Conservation (phyloP, 2,113 vertebrate species). For the Boulengeromyrus knoepffleri region DNA sequence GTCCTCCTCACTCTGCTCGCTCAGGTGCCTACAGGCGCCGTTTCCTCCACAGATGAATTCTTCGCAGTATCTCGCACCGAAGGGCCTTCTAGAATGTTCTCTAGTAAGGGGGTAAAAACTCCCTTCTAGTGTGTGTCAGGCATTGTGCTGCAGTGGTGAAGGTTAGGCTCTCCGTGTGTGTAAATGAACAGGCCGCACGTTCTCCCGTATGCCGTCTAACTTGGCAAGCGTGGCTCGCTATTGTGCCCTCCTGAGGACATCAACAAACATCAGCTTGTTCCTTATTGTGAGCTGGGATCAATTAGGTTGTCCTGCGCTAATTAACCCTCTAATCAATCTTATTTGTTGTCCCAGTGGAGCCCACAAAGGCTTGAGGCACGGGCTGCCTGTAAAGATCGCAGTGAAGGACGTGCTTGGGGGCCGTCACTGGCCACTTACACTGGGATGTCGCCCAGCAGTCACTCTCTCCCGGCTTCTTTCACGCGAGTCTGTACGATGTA, state of each 20-base stretch:
- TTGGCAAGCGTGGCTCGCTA: neutral
- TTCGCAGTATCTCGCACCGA: neutral
- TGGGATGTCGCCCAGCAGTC: neutral
- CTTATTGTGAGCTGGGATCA: slow-evolving; percentile 17
- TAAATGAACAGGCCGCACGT: neutral
- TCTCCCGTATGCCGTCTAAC: neutral
- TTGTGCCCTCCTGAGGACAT: neutral
- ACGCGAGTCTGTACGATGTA: neutral
- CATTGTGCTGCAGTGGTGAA: neutral
- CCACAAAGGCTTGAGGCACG: neutral
- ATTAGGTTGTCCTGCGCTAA: slow-evolving; percentile 9
- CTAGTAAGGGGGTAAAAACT: neutral
- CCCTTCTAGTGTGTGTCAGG: neutral
- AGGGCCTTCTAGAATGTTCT: neutral
- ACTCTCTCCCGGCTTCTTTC: neutral
- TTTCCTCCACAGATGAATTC: neutral
- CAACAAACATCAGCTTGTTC: slow-evolving; percentile 9
- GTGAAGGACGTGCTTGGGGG: neutral
- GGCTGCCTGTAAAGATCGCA: neutral
- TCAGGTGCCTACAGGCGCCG: neutral
- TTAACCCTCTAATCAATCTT: slow-evolving; percentile 18
- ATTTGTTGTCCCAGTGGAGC: slow-evolving; percentile 10
- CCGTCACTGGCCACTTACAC: neutral
- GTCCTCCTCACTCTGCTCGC: neutral
- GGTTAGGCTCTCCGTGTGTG: neutral